These are phyloP conservation scores for Diachasma alloeum DNA, from an alignment of 1,140 invertebrate genomes.

Conservation along the genomic window DNA sequence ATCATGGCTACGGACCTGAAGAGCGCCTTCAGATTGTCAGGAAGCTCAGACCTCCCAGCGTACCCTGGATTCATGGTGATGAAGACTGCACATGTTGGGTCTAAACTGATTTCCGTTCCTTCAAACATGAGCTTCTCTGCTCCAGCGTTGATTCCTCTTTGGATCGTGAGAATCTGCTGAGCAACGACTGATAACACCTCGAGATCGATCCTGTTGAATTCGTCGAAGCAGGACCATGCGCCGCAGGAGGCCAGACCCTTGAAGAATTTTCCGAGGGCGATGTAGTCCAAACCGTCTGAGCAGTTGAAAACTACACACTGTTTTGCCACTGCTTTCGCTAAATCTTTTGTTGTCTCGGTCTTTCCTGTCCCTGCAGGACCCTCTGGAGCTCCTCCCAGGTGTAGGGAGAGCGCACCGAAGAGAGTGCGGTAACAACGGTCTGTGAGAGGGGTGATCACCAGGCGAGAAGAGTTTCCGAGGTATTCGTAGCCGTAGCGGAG, in stretches of 20 bases:
- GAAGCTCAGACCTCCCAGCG: slow-evolving; percentile 88
- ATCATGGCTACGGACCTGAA: slow-evolving; percentile 98
- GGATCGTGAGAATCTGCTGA: slow-evolving; percentile 86
- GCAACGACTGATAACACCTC: slow-evolving; percentile 93
- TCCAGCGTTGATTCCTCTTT: slow-evolving; percentile 81
- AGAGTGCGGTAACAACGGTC: slow-evolving; percentile 93
- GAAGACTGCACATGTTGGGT: slow-evolving; percentile 92
- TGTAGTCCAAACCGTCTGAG: slow-evolving; percentile 91
- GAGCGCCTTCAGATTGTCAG: slow-evolving; percentile 92
- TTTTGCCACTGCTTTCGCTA: slow-evolving; percentile 95
- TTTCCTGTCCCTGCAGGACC: slow-evolving; percentile 96
- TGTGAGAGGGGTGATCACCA: slow-evolving; percentile 92
- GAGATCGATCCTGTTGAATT: slow-evolving; percentile 88
- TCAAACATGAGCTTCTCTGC: slow-evolving; percentile 85
- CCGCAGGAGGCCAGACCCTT: slow-evolving; percentile 96
- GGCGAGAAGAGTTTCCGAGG: slow-evolving; percentile 85
- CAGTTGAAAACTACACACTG: slow-evolving; percentile 98
- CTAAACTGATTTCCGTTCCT: slow-evolving; percentile 86
- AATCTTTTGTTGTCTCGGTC: slow-evolving; percentile 95
- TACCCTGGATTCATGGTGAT: slow-evolving; percentile 97
- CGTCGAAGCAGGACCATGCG: slow-evolving; percentile 97
- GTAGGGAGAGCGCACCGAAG: slow-evolving; percentile 89
- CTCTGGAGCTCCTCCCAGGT: slow-evolving; percentile 89
- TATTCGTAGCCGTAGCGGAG: slow-evolving; percentile 96
- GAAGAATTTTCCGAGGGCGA: slow-evolving; percentile 95